Evolutionary conservation across 1,140 invertebrate genomes (phyloP).

Genomic region (Neodiprion fabricii): DNA sequence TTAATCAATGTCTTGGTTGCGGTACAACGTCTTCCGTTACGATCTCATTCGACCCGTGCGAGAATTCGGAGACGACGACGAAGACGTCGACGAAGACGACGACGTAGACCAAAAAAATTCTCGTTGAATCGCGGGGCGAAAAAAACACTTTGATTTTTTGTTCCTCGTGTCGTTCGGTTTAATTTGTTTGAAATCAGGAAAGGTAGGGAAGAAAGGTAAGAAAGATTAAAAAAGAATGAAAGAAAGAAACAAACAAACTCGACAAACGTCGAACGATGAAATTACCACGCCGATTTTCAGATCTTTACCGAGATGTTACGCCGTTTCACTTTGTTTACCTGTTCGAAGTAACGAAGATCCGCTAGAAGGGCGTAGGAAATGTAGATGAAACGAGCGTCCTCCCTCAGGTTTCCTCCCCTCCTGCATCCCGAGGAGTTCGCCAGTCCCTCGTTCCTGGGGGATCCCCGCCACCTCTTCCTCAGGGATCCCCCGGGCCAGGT

Average conservation of each 20-base stretch:
- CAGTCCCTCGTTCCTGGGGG: slow-evolving; percentile 2
- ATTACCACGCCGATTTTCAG: neutral
- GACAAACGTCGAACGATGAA: no score
- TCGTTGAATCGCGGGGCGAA: no score
- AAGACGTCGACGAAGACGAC: no score
- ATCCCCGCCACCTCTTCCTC: slow-evolving; percentile 12
- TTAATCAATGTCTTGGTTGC: neutral
- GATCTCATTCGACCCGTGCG: no score
- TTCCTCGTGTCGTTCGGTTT: no score
- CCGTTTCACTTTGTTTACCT: slow-evolving; percentile 61
- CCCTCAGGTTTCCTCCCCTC: slow-evolving; percentile 58
- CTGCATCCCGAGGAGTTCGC: slow-evolving; percentile 40
- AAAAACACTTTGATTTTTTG: no score
- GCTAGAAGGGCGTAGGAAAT: slow-evolving; percentile 68
- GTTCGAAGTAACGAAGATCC: slow-evolving; percentile 68
- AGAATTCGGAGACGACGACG: no score
- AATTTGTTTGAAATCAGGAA: no score
- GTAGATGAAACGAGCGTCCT: slow-evolving; percentile 69
- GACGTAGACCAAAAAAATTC: no score
- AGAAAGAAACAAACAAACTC: slow-evolving; percentile 10
- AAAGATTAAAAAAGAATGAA: no score
- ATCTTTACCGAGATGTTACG: neutral
- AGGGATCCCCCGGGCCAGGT: slow-evolving; percentile 55
- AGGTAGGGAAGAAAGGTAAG: no score
- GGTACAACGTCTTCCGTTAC: no score